phyloP scores from a whole-genome alignment of 2,113 vertebrate species.

The Talpa occidentalis region DNA sequence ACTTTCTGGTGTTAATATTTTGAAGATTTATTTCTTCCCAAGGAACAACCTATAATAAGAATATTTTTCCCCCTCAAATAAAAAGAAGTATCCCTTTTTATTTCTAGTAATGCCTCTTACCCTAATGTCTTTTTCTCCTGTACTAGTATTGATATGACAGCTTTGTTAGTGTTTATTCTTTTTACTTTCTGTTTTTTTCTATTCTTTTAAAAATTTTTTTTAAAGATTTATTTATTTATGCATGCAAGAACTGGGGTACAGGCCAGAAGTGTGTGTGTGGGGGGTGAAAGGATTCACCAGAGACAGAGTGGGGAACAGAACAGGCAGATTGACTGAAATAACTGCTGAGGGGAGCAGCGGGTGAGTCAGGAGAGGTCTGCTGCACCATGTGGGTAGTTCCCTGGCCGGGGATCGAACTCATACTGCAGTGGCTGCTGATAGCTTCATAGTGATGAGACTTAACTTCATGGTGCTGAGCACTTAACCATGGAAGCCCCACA shows the following conservation, averaged over 20 bases:
- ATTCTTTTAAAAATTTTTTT: not conserved
- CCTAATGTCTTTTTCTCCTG: not conserved
- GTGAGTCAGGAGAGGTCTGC: too few species aligned
- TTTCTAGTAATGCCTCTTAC: not conserved
- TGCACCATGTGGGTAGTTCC: too few species aligned
- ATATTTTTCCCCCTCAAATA: not conserved
- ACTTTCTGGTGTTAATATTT: not conserved
- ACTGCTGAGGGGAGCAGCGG: too few species aligned
- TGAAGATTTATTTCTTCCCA: slow-evolving; percentile 3
- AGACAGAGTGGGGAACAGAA: too few species aligned
- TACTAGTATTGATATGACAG: not conserved
- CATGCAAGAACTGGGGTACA: too few species aligned
- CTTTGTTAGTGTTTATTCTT: not conserved
- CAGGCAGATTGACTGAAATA: too few species aligned
- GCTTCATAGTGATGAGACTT: too few species aligned
- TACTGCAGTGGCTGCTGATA: too few species aligned
- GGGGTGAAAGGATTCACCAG: not conserved
- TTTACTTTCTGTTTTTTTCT: not conserved
- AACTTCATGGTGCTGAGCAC: too few species aligned
- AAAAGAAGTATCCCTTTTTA: not conserved
- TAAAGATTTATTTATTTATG: not conserved
- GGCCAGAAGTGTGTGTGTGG: not conserved
- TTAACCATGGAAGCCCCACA: too few species aligned
- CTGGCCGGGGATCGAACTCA: too few species aligned
- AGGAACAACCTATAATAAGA: not conserved